These are phyloP conservation scores for Clavelina lepadiformis DNA, from an alignment of 23 tunicate species.

Conservation along the genomic window DNA sequence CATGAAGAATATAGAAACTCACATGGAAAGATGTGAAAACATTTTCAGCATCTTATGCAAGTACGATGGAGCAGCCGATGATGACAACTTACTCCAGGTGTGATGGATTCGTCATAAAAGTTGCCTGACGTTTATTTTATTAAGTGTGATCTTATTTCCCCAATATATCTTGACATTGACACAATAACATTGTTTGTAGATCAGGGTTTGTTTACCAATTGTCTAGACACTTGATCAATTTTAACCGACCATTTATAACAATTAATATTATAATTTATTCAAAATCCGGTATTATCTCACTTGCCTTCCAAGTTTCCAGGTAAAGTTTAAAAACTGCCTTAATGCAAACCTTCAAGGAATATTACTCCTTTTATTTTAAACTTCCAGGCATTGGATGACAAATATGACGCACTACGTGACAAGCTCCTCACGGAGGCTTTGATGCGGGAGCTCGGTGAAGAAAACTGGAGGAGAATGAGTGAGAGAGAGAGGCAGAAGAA, in stretches of 20 bases:
- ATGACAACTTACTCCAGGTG: constrained; percentile 73
- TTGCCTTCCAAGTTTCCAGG: constrained; percentile 1
- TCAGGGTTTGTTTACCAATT: too few relatives aligned
- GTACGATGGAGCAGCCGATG: constrained; percentile 66
- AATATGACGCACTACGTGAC: constrained; percentile 70
- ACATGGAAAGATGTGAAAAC: constrained; percentile 52
- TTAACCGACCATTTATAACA: too few relatives aligned
- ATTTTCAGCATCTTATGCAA: constrained; percentile 79
- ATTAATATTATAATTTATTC: too few relatives aligned
- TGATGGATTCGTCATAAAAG: background rate
- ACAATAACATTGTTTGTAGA: background rate
- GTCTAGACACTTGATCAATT: too few relatives aligned
- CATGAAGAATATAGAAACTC: constrained; percentile 5
- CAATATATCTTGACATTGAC: too few relatives aligned
- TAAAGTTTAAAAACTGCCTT: too few relatives aligned
- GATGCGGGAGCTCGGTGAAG: constrained; percentile 66
- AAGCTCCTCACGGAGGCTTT: constrained; percentile 76
- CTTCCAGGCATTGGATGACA: constrained; percentile 67
- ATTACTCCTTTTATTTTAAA: too few relatives aligned
- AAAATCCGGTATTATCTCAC: background rate
- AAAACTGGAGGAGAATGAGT: constrained; percentile 67
- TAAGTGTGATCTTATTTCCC: too few relatives aligned
- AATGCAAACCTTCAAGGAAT: too few relatives aligned
- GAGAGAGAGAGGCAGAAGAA: constrained; percentile 72
- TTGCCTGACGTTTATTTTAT: too few relatives aligned